These are phyloP conservation scores for Aphis gossypii DNA, from an alignment of 1,140 invertebrate species.

Conservation along the genomic window DNA sequence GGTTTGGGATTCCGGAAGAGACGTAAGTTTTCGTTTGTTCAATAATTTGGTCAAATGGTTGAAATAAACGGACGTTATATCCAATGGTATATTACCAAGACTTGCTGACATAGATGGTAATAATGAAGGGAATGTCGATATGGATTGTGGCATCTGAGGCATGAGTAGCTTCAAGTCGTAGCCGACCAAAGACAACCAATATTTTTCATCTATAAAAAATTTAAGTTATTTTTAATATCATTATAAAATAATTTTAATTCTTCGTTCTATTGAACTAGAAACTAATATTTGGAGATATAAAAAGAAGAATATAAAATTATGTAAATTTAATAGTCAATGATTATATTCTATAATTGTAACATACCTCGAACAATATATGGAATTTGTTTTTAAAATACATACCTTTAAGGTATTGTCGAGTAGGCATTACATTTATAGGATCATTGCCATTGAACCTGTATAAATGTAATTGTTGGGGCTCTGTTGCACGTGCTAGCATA, in stretches of 20 bases:
- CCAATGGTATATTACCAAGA: constrained; percentile 66
- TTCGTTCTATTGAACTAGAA: background rate
- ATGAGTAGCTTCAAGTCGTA: constrained; percentile 86
- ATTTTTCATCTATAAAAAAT: constrained; percentile 75
- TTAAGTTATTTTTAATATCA: background rate
- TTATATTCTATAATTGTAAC: background rate
- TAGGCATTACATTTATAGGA: constrained; percentile 83
- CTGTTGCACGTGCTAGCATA: constrained; percentile 77
- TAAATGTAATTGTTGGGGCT: constrained; percentile 81
- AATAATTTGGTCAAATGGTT: constrained; percentile 78
- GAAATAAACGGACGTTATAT: constrained; percentile 80
- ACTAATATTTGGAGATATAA: background rate
- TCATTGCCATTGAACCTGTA: constrained; percentile 93
- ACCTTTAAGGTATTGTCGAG: constrained; percentile 79
- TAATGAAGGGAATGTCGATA: constrained; percentile 71
- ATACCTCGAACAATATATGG: background rate
- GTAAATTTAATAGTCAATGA: background rate
- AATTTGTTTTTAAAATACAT: constrained; percentile 60
- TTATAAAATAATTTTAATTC: background rate
- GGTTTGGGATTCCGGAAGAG: constrained; percentile 57
- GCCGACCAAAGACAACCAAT: constrained; percentile 83
- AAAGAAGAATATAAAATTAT: background rate
- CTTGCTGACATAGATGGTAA: constrained; percentile 69
- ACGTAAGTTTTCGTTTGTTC: constrained; percentile 72
- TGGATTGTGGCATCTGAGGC: constrained; percentile 70